A percentile compares a stretch with the other conserved stretches of the same genome.
These are phyloP conservation scores for Vultur gryphus DNA, from an alignment of 2,797 vertebrate species.

Conservation along the genomic window DNA sequence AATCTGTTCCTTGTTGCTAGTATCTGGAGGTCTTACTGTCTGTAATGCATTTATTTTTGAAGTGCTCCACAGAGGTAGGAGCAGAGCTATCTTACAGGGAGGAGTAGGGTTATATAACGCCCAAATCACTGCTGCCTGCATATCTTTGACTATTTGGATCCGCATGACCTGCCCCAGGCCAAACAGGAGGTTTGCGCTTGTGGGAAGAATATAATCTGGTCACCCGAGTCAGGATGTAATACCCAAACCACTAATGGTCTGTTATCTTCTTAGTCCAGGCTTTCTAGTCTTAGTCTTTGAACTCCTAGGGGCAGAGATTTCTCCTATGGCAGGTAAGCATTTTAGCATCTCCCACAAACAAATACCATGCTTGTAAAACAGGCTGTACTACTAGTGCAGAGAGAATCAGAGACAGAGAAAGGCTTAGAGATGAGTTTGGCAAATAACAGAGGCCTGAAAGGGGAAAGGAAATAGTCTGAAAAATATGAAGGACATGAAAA, in stretches of 20 bases:
- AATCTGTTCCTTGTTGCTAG: not conserved
- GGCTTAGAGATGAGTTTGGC: not conserved
- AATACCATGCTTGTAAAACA: not conserved
- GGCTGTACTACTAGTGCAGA: not conserved
- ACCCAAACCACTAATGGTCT: not conserved
- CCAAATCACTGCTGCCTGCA: not conserved
- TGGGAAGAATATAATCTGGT: not conserved
- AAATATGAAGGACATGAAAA: not conserved
- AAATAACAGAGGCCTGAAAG: not conserved
- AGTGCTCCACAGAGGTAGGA: not conserved
- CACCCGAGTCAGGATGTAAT: not conserved
- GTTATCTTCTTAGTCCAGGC: not conserved
- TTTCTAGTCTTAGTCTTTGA: not conserved
- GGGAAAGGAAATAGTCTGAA: not conserved
- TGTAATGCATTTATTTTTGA: not conserved
- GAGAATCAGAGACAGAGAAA: not conserved
- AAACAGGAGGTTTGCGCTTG: not conserved
- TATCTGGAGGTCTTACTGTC: not conserved
- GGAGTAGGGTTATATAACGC: not conserved
- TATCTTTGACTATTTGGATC: not conserved
- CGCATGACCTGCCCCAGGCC: not conserved
- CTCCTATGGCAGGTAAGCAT: not conserved
- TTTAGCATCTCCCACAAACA: not conserved
- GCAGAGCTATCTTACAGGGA: not conserved
- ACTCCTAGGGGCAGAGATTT: not conserved